phyloP scores from a whole-genome alignment of 2,888 invertebrate species.

The Stenoptilia bipunctidactyla region DNA sequence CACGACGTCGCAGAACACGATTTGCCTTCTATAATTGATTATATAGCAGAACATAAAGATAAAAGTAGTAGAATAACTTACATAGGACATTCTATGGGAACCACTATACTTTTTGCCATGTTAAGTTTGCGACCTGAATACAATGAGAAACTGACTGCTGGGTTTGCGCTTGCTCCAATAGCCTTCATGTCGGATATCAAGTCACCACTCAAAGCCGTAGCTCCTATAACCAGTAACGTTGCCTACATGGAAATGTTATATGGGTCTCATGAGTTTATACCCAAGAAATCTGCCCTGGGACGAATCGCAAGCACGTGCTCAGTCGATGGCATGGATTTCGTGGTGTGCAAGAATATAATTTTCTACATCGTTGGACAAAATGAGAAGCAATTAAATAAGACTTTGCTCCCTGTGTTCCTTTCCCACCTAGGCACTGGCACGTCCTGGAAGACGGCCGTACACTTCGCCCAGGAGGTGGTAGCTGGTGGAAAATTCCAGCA shows the following conservation, averaged over 20 bases:
- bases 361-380: slow-evolving; percentile 82
- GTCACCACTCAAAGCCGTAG: slow-evolving; percentile 76
- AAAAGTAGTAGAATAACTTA: slow-evolving; percentile 66
- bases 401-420: slow-evolving; percentile 77
- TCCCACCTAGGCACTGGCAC: slow-evolving; percentile 81
- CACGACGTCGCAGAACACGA: slow-evolving; percentile 91
- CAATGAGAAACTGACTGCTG: slow-evolving; percentile 73
- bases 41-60: slow-evolving; percentile 50
- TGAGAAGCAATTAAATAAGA: slow-evolving; percentile 75
- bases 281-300: slow-evolving; percentile 72
- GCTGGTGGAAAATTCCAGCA: slow-evolving; percentile 70
- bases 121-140: slow-evolving; percentile 76
- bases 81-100: slow-evolving; percentile 94
- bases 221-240: slow-evolving; percentile 72
- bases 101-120: slow-evolving; percentile 81
- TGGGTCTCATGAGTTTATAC: slow-evolving; percentile 79
- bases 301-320: slow-evolving; percentile 72
- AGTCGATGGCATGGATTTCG: slow-evolving; percentile 51
- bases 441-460: slow-evolving; percentile 79
- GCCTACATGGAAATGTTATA: slow-evolving; percentile 73
- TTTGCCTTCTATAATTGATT: slow-evolving; percentile 86
- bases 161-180: slow-evolving; percentile 78
- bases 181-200: slow-evolving; percentile 74
- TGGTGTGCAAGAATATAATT: slow-evolving; percentile 78
- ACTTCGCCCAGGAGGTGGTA: slow-evolving; percentile 74